Evolutionary conservation across 2,113 vertebrate species (phyloP).

Genomic region (Hemiprocne comata): DNA sequence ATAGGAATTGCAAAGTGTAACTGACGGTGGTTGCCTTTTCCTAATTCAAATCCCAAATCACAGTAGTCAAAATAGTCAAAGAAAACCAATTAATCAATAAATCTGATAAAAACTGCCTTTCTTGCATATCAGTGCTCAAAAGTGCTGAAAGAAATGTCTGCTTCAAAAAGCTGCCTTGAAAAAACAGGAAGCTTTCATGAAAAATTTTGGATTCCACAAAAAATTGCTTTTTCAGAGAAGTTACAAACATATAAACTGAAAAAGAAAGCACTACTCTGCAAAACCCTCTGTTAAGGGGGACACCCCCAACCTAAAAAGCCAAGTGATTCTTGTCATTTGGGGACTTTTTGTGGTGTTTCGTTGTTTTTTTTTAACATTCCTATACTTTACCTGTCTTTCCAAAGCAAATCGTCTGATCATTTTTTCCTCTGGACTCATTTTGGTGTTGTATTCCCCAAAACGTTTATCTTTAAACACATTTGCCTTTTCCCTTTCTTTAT

Average conservation of each 20-base stretch:
- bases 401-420: slow-evolving; percentile 90
- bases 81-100: neutral
- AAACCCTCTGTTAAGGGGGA: neutral
- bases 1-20: neutral
- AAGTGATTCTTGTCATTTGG: neutral
- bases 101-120: neutral
- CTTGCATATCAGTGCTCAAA: neutral
- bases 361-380: neutral
- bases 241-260: neutral
- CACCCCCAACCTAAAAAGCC: neutral
- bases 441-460: slow-evolving; percentile 89
- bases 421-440: slow-evolving; percentile 91
- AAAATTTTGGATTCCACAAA: neutral
- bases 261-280: neutral
- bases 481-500: slow-evolving; percentile 86
- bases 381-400: slow-evolving; percentile 88
- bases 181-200: neutral
- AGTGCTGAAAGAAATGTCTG: neutral
- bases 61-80: neutral
- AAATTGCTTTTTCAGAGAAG: accelerated
- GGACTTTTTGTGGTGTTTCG: neutral
- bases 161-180: neutral
- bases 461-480: slow-evolving; percentile 88
- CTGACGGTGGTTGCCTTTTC: neutral
- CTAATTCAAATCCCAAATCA: neutral